phyloP scores from a whole-genome alignment of 2,113 vertebrate genomes.

The Columba janthina region DNA sequence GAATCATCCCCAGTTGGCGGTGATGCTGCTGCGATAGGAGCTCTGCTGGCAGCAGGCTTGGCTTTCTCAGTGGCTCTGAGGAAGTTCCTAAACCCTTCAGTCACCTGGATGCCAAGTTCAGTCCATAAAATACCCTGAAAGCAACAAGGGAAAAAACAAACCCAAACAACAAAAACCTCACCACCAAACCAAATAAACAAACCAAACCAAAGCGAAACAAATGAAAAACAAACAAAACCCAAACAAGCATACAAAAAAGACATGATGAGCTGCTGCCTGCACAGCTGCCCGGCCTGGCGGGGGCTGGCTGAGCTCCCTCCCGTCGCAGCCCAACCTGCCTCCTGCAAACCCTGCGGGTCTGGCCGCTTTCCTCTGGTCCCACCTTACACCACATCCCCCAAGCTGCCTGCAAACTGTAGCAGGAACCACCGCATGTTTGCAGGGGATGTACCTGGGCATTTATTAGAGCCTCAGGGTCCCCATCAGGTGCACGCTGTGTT shows the following conservation, averaged over 20 bases:
- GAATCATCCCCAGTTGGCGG: neutral
- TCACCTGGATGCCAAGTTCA: neutral
- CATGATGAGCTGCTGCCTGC: neutral
- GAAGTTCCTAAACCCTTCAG: neutral
- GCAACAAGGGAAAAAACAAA: neutral
- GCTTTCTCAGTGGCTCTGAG: accelerated
- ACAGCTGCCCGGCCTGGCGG: neutral
- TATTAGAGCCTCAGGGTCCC: neutral
- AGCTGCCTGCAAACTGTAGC: neutral
- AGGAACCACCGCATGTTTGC: accelerated
- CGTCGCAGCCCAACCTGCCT: neutral
- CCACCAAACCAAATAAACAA: too few species aligned
- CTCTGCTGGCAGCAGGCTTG: neutral
- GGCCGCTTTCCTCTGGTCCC: neutral
- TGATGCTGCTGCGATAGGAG: neutral
- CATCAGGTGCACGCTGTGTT: accelerated
- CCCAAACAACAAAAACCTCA: too few species aligned
- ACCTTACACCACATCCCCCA: accelerated
- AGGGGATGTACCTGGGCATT: neutral
- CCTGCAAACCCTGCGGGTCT: accelerated
- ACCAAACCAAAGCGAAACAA: too few species aligned
- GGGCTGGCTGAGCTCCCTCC: neutral
- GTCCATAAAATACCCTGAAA: neutral
- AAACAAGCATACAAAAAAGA: too few species aligned
- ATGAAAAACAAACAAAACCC: too few species aligned